phyloP scores from a whole-genome alignment of 1,140 invertebrate genomes.

The Popillia japonica region DNA sequence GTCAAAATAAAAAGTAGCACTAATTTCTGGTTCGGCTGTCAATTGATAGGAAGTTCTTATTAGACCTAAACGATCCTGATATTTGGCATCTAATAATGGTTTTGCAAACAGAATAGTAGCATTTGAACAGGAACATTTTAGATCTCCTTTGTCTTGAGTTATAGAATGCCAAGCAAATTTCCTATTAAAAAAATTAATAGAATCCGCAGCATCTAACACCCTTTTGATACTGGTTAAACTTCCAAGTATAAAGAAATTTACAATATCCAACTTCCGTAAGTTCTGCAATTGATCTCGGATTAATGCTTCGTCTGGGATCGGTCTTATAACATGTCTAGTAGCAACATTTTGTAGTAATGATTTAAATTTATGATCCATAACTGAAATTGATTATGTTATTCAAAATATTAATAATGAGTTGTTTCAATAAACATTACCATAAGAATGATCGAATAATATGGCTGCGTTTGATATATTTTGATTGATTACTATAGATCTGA shows the following conservation, averaged over 20 bases:
- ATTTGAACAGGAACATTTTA: slow-evolving; percentile 71
- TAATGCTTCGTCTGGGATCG: slow-evolving; percentile 60
- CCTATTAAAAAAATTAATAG: slow-evolving; percentile 59
- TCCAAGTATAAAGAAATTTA: slow-evolving; percentile 85
- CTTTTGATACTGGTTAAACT: slow-evolving; percentile 72
- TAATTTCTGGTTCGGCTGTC: slow-evolving; percentile 71
- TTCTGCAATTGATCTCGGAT: slow-evolving; percentile 71
- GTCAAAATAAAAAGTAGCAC: slow-evolving; percentile 86
- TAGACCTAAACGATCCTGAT: slow-evolving; percentile 66
- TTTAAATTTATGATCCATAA: slow-evolving; percentile 91
- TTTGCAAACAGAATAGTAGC: slow-evolving; percentile 71
- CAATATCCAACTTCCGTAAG: slow-evolving; percentile 80
- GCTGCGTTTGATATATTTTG: slow-evolving; percentile 91
- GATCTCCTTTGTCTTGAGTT: slow-evolving; percentile 69
- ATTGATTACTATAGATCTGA: slow-evolving; percentile 77
- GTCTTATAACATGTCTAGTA: slow-evolving; percentile 81
- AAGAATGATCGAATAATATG: slow-evolving; percentile 86
- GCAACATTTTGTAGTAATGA: slow-evolving; percentile 84
- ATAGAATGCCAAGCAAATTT: slow-evolving; percentile 70
- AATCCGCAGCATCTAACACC: slow-evolving; percentile 58
- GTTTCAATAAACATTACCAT: slow-evolving; percentile 66
- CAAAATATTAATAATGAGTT: neutral
- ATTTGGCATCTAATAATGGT: slow-evolving; percentile 67
- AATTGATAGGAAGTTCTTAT: slow-evolving; percentile 72
- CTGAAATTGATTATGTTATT: slow-evolving; percentile 55